These are phyloP conservation scores for Embiotoca jacksoni DNA, from an alignment of 2,113 vertebrate species.

Conservation along the genomic window DNA sequence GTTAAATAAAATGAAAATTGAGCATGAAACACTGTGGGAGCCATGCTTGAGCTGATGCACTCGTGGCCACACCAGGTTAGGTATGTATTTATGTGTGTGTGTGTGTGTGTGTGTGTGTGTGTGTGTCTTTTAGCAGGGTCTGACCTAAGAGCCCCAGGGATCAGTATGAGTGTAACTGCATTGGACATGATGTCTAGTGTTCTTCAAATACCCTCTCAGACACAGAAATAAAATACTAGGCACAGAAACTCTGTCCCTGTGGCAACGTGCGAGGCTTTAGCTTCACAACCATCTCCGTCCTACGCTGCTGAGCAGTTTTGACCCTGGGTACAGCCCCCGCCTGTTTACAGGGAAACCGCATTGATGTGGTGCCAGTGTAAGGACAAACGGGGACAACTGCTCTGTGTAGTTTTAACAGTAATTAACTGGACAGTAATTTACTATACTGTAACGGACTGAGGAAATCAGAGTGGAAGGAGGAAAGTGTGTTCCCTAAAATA, in stretches of 20 bases:
- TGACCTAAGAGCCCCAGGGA: constrained; percentile 61
- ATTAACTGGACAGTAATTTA: neutral
- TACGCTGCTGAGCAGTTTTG: constrained; percentile 34
- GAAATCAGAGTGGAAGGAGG: neutral
- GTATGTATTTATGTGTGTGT: neutral
- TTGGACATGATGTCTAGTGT: constrained; percentile 67
- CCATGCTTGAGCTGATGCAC: neutral
- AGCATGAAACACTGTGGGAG: neutral
- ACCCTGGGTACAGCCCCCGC: constrained; percentile 31
- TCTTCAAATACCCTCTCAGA: constrained; percentile 70
- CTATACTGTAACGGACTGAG: neutral
- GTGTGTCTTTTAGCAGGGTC: constrained; percentile 47
- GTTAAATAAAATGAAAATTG: neutral
- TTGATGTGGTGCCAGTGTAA: constrained; percentile 32
- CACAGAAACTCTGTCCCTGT: constrained; percentile 33
- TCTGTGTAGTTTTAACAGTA: constrained; percentile 10
- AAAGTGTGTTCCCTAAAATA: neutral
- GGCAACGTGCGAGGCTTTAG: constrained; percentile 34
- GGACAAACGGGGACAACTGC: constrained; percentile 6
- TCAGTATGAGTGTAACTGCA: constrained; percentile 71
- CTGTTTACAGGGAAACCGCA: constrained; percentile 44
- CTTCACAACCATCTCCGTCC: constrained; percentile 44
- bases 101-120: constrained; percentile 27
- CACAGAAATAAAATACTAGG: constrained; percentile 64
- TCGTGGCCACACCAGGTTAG: constrained; percentile 16